These are phyloP conservation scores for Sinocyclocheilus anshuiensis DNA, from an alignment of 2,113 vertebrate species.

Conservation along the genomic window DNA sequence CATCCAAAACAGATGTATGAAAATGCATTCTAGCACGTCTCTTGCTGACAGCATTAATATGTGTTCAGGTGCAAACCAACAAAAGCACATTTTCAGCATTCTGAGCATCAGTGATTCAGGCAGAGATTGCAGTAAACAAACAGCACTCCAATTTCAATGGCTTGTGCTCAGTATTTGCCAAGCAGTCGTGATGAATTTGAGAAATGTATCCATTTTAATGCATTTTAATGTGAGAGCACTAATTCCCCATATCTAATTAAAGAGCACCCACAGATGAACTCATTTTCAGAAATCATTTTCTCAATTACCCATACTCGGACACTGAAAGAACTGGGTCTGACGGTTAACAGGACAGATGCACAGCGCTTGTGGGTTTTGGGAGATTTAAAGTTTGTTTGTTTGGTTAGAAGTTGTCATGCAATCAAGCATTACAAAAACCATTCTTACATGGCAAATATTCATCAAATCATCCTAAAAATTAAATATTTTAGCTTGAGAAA, in stretches of 20 bases:
- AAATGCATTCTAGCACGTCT: slow-evolving; percentile 28
- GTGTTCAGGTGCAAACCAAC: slow-evolving; percentile 55
- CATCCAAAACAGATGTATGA: neutral
- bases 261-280: slow-evolving; percentile 65
- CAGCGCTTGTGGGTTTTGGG: neutral
- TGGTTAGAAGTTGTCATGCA: neutral
- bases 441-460: neutral
- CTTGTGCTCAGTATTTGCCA: slow-evolving; percentile 58
- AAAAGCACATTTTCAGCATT: too few relatives aligned
- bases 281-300: slow-evolving; percentile 62
- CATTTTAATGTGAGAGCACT: slow-evolving; percentile 64
- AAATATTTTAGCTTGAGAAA: neutral
- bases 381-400: neutral
- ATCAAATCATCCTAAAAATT: neutral
- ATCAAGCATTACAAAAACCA: neutral
- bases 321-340: slow-evolving; percentile 48
- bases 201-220: slow-evolving; percentile 66
- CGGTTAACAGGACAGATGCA: neutral
- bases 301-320: slow-evolving; percentile 62
- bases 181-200: slow-evolving; percentile 55
- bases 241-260: slow-evolving; percentile 70
- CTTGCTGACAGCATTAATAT: slow-evolving; percentile 59
- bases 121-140: slow-evolving; percentile 61
- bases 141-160: slow-evolving; percentile 52
- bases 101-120: slow-evolving; percentile 62